A percentile compares a stretch with the other conserved stretches of the same genome.
These are phyloP conservation scores for Alosa sapidissima DNA, from an alignment of 2,797 vertebrate species.

Conservation along the genomic window DNA sequence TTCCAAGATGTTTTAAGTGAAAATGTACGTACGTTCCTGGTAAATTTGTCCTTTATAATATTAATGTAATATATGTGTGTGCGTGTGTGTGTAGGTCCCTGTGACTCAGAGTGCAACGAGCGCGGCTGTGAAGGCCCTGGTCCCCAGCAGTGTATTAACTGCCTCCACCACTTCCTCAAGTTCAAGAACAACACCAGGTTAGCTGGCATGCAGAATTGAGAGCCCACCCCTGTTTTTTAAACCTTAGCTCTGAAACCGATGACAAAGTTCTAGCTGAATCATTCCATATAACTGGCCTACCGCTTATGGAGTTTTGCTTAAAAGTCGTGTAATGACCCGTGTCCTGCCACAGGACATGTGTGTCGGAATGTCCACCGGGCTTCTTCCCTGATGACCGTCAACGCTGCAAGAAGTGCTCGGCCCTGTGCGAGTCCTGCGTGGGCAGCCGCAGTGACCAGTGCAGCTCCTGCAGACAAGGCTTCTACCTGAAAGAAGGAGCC, in stretches of 20 bases:
- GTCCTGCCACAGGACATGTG: slow-evolving; percentile 81
- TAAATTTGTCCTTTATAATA: too few species aligned
- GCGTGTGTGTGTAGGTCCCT: slow-evolving; percentile 76
- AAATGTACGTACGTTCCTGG: too few species aligned
- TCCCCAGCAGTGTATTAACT: slow-evolving; percentile 95
- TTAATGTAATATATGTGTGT: background rate
- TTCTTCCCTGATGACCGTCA: slow-evolving; percentile 95
- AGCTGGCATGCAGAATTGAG: background rate
- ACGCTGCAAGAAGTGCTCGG: slow-evolving; percentile 94
- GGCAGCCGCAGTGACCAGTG: slow-evolving; percentile 94
- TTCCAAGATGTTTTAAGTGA: too few species aligned
- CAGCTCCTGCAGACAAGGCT: slow-evolving; percentile 87
- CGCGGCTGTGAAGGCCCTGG: slow-evolving; percentile 94
- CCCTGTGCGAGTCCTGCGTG: slow-evolving; percentile 89
- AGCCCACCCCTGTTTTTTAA: background rate
- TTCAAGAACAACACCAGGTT: slow-evolving; percentile 98
- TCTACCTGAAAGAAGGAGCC: slow-evolving; percentile 88
- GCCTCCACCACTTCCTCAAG: slow-evolving; percentile 96
- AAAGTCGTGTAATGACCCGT: background rate
- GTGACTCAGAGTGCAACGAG: slow-evolving; percentile 93
- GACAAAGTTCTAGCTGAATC: too few species aligned
- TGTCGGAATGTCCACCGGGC: slow-evolving; percentile 91
- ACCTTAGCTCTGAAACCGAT: background rate
- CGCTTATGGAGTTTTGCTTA: background rate
- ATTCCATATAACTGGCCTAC: background rate